These are phyloP conservation scores for Drosophila nigricruria DNA, from an alignment of 2,888 invertebrate genomes.

Conservation along the genomic window DNA sequence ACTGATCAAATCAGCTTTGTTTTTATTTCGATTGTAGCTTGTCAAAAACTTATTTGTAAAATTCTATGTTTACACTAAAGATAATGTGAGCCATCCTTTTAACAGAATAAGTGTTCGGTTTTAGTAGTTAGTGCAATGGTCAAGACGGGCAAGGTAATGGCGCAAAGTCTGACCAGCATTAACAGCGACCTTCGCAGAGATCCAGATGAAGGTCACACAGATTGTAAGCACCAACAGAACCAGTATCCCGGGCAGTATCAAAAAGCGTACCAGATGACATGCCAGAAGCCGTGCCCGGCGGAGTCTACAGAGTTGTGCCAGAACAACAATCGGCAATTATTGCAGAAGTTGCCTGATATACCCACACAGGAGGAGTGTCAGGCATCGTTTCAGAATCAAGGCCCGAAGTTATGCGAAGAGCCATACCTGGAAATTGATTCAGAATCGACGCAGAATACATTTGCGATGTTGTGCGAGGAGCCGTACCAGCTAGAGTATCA, in stretches of 20 bases:
- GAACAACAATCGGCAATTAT: background rate
- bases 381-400: background rate
- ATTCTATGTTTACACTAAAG: background rate
- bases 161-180: background rate
- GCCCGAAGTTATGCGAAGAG: background rate
- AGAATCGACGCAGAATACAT: background rate
- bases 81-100: background rate
- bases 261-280: background rate
- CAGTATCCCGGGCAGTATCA: background rate
- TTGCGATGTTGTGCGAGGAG: background rate
- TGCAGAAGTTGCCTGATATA: background rate
- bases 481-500: background rate
- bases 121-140: background rate
- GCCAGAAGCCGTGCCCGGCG: background rate
- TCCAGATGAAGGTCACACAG: background rate
- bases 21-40: background rate
- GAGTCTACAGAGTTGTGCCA: background rate
- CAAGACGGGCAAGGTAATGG: background rate
- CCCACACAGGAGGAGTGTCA: background rate
- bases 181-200: background rate
- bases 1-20: constrained; percentile 1
- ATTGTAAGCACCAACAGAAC: background rate
- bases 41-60: background rate
- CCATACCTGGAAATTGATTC: background rate
- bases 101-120: background rate